phyloP scores from a whole-genome alignment of 1,140 invertebrate species.

The Ceratitis capitata region DNA sequence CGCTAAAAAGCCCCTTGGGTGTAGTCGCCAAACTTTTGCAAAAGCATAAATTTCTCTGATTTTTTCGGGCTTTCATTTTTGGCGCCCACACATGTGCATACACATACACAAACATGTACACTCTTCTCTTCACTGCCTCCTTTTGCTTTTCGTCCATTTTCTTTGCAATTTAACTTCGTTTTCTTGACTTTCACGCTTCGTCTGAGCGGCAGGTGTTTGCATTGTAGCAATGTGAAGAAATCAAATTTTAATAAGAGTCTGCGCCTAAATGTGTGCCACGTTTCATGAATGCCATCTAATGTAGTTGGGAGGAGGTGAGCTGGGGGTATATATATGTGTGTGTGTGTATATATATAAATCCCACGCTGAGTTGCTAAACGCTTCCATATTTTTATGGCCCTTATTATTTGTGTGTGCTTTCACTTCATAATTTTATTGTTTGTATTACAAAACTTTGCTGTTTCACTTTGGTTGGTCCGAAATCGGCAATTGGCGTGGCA shows the following conservation, averaged over 20 bases:
- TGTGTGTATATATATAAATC: no score
- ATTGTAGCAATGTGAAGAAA: neutral
- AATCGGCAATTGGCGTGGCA: neutral
- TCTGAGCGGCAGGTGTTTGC: neutral
- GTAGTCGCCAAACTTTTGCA: neutral
- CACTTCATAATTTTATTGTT: conserved; percentile 41
- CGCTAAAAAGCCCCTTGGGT: conserved; percentile 31
- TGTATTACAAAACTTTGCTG: conserved; percentile 5
- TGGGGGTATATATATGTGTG: no score
- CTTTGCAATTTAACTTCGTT: neutral
- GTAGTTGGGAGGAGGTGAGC: no score
- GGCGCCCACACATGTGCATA: neutral
- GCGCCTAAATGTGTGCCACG: neutral
- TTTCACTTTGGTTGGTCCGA: neutral
- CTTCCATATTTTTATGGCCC: conserved; percentile 34
- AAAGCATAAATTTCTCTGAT: conserved; percentile 19
- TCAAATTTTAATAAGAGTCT: neutral
- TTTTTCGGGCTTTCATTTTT: neutral
- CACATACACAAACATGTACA: neutral
- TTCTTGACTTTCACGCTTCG: neutral
- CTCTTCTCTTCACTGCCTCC: no score
- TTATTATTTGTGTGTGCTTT: neutral
- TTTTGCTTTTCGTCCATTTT: no score
- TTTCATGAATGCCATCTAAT: no score
- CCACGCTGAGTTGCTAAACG: neutral